Base-by-base conservation (phyloP, 1,140 invertebrate genomes). In the Procambarus virginalis region DNA sequence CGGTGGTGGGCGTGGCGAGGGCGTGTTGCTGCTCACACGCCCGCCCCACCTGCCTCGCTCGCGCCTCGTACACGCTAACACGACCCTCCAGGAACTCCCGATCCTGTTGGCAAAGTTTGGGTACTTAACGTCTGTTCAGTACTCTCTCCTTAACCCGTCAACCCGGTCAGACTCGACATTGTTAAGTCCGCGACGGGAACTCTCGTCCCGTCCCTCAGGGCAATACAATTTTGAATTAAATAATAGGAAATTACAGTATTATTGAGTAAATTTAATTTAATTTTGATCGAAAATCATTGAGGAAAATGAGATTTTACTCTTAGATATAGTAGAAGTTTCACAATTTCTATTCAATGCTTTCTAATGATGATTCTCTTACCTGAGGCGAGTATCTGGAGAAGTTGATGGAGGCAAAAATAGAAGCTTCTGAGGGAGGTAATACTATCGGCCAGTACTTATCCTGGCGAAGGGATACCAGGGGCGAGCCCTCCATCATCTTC, bases 401-500 rank as follows among this genome's bases (percentile, higher is more conserved):
- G 48, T 82, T 51, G 9, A 89, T 49, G 45, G 34, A 9, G 3
- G 78, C n/a, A 46, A 89, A 89, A 58, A 89, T 51, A 34, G 73
- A 14, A 2, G 64, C 86, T 45, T 81, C 22, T 2, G 86, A 75
- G n/a, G 79, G 86, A n/a, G 78, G 17, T 58, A 89, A 34, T 70
- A 89, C 34, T 2, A 34, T 20, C 2, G 86, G 86, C 86, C 86
- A 89, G 48, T 73, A 82, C 9, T 68, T n/a, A 60, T 89, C 86
- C 48, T 46, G 78, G 0, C 6, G 78, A 1, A 89, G 86, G 17
- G 46, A 34, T 9, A 81, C 80, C 5, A 82, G 55, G 20, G 86
- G 86, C 1, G 79, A 51, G n/a, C 75, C 60, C 48, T 73, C 49
- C 58, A 34, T 55, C 49, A 51, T 58, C 22, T 80, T 12, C n/a